Base-by-base conservation (phyloP, 2,797 vertebrate species). In the Dicrostonyx torquatus region DNA sequence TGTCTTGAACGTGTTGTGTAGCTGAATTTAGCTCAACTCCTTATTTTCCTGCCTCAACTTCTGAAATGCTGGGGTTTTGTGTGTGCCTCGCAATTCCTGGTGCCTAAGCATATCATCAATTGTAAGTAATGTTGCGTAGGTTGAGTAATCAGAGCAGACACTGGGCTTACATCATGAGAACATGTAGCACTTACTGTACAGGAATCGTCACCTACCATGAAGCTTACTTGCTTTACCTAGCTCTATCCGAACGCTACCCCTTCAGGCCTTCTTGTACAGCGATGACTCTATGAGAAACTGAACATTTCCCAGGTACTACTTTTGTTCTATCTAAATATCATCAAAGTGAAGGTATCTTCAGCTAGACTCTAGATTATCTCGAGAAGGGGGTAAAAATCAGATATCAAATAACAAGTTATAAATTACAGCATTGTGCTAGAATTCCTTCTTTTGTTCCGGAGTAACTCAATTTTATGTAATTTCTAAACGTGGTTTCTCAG, bases 351-450 rank as follows among this genome's bases (percentile, higher is more conserved):
- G 24, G 10, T 26, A 60, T 2, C n/a, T 31, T 55, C 24, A 50
- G 8, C 12, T 20, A 5, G 8, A n/a, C 18, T 48, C 45, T 26
- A 1, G 13, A 45, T 0, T 0, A 50, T 2, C 40, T 18, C 37
- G 1, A 70, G 12, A 90, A 7, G 1, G 53, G 20, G 2, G 0
- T 50, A 3, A 29, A 48, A 15, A 53, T n/a, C 18, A 76, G 26
- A 60, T 31, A 50, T 34, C 53, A 12, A 76, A 50, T 26, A 68
- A 31, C 50, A 50, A 15, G 5, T 7, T 20, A 2, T 40, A 31
- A 31, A n/a, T 14, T 31, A 45, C 4, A 78, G 5, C 18, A 1
- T 31, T 68, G 18, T 53, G 1, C 29, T 37, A 17, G 40, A 29
- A 4, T 6, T 85, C 10, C 12, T 43, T 84, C 26, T 8, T 87